These are phyloP conservation scores for Cyclargus thomasi DNA, from an alignment of 1,140 invertebrate genomes.

Conservation along the genomic window DNA sequence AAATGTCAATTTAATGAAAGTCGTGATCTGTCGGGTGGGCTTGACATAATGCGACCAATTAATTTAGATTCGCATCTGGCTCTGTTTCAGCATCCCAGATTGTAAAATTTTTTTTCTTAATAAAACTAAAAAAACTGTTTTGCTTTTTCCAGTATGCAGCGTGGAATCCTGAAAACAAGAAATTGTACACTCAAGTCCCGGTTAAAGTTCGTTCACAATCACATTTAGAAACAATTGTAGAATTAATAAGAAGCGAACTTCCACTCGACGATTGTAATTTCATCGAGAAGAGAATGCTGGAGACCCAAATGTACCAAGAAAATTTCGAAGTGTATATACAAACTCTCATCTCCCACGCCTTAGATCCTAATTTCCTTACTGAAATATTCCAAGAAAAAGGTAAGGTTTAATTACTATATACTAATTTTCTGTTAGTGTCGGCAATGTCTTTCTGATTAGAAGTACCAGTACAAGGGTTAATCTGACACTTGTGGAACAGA, in stretches of 20 bases:
- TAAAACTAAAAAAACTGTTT: too few relatives aligned
- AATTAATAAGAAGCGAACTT: conserved; percentile 84
- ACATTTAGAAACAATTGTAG: conserved; percentile 86
- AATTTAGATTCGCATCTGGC: too few relatives aligned
- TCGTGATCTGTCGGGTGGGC: too few relatives aligned
- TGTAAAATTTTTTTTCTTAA: too few relatives aligned
- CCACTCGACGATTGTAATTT: conserved; percentile 82
- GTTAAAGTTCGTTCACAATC: conserved; percentile 83
- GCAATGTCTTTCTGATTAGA: too few relatives aligned
- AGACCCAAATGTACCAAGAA: conserved; percentile 85
- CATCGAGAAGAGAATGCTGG: conserved; percentile 84
- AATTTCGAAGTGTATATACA: conserved; percentile 94
- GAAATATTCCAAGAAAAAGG: conserved; percentile 94
- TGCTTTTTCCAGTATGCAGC: conserved; percentile 82
- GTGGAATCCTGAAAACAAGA: conserved; percentile 86
- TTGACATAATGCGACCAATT: too few relatives aligned
- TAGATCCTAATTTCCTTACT: conserved; percentile 90
- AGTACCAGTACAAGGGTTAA: too few relatives aligned
- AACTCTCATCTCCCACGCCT: conserved; percentile 90
- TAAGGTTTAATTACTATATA: conserved; percentile 49
- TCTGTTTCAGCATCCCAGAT: too few relatives aligned
- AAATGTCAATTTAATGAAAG: too few relatives aligned
- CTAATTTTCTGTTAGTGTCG: too few relatives aligned
- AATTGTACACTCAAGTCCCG: conserved; percentile 84
- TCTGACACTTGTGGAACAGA: too few relatives aligned